Evolutionary conservation across 2,797 vertebrate genomes (phyloP).

Genomic region (Meriones psammophilus): DNA sequence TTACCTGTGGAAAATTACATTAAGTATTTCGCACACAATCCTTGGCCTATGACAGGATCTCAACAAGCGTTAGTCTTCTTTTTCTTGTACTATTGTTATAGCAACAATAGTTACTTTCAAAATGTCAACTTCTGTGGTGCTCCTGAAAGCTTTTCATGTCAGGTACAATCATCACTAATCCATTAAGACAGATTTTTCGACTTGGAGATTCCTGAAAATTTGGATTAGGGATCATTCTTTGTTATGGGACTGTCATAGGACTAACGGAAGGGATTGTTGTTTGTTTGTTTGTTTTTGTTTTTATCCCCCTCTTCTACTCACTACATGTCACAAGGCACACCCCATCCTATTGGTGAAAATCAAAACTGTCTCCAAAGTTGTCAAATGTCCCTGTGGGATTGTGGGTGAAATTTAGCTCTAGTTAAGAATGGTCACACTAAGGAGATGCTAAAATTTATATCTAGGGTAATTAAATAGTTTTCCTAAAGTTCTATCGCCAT

Average conservation of each 20-base stretch:
- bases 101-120: not conserved
- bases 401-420: not conserved
- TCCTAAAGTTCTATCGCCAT: not conserved
- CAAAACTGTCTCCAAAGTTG: not conserved
- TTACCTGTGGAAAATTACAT: not conserved
- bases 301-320: not conserved
- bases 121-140: not conserved
- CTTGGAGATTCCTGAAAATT: not conserved
- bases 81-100: not conserved
- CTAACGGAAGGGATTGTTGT: not conserved
- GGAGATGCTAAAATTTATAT: not conserved
- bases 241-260: not conserved
- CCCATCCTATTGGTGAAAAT: not conserved
- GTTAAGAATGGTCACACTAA: not conserved
- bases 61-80: not conserved
- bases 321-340: not conserved
- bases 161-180: not conserved
- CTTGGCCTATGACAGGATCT: not conserved
- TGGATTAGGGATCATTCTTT: not conserved
- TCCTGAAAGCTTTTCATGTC: not conserved
- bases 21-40: not conserved
- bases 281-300: not conserved
- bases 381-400: not conserved
- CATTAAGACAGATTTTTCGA: not conserved
- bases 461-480: not conserved